Conservation (phyloP, 2,888 invertebrate genomes). For the Dastarcus helophoroides region DNA sequence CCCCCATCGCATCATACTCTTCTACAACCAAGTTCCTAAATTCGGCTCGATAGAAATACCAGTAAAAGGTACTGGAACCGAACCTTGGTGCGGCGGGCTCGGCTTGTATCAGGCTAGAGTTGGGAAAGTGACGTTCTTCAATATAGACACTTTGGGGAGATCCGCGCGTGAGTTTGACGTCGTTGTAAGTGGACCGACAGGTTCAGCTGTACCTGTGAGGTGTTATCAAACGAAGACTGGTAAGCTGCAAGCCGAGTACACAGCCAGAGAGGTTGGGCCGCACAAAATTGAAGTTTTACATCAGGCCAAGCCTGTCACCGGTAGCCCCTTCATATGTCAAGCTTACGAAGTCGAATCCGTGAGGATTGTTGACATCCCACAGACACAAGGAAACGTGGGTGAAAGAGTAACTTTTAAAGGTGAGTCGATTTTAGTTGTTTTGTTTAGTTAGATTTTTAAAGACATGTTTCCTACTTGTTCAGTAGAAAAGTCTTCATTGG, state of each 20-base stretch:
- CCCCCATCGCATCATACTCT: slow-evolving; percentile 74
- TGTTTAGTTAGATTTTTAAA: neutral
- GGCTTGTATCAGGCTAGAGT: slow-evolving; percentile 80
- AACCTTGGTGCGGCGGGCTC: slow-evolving; percentile 54
- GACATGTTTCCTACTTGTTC: no score
- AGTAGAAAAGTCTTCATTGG: no score
- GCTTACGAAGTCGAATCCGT: slow-evolving; percentile 82
- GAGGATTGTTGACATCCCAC: slow-evolving; percentile 62
- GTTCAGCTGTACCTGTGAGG: slow-evolving; percentile 41
- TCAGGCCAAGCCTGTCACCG: slow-evolving; percentile 78
- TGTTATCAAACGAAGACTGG: slow-evolving; percentile 97
- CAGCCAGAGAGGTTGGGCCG: slow-evolving; percentile 63
- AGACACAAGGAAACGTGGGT: slow-evolving; percentile 66
- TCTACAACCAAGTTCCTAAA: slow-evolving; percentile 76
- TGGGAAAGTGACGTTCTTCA: slow-evolving; percentile 73
- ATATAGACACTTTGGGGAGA: slow-evolving; percentile 76
- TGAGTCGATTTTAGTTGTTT: slow-evolving; percentile 32
- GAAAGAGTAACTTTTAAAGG: slow-evolving; percentile 73
- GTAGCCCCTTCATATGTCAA: slow-evolving; percentile 90
- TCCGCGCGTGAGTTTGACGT: slow-evolving; percentile 85
- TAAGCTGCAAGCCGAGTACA: slow-evolving; percentile 87
- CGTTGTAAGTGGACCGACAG: slow-evolving; percentile 50
- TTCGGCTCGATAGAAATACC: slow-evolving; percentile 46
- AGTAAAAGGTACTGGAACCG: slow-evolving; percentile 37
- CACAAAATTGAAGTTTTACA: slow-evolving; percentile 71